Evolutionary conservation across 2,797 vertebrate species (phyloP).

Genomic region (Betta splendens): DNA sequence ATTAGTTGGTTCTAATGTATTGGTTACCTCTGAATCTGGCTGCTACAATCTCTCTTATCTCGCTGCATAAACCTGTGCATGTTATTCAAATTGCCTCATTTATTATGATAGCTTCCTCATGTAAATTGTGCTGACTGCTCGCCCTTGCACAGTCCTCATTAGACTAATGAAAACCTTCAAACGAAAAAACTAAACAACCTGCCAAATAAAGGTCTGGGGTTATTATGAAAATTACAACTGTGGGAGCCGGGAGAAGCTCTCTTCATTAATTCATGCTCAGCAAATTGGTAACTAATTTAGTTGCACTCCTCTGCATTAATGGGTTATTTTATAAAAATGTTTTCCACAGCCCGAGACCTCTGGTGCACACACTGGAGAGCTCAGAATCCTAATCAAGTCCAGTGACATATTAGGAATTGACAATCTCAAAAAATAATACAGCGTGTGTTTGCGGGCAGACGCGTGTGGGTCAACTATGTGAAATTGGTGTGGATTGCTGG

Average conservation of each 20-base stretch:
- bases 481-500: slow-evolving; percentile 58
- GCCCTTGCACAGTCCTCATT: slow-evolving; percentile 99
- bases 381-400: slow-evolving; percentile 99
- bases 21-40: slow-evolving; percentile 98
- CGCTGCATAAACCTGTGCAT: slow-evolving; percentile 99
- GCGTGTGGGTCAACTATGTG: slow-evolving; percentile 62
- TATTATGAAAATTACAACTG: slow-evolving; percentile 99
- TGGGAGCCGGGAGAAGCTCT: slow-evolving; percentile 99
- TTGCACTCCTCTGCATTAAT: slow-evolving; percentile 99
- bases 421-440: slow-evolving; percentile 97
- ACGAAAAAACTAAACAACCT: slow-evolving; percentile 99
- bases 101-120: slow-evolving; percentile 99
- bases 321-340: slow-evolving; percentile 99
- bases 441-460: slow-evolving; percentile 55
- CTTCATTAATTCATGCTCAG: slow-evolving; percentile 99
- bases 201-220: slow-evolving; percentile 99
- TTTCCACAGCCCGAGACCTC: slow-evolving; percentile 99
- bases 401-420: slow-evolving; percentile 99
- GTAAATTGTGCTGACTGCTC: slow-evolving; percentile 99
- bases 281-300: slow-evolving; percentile 99
- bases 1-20: slow-evolving; percentile 99
- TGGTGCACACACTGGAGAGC: slow-evolving; percentile 96
- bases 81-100: slow-evolving; percentile 99
- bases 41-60: slow-evolving; percentile 99
- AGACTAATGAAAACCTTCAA: slow-evolving; percentile 99